A percentile compares a stretch with the other conserved stretches of the same genome.
phyloP scores from a whole-genome alignment of 1,140 invertebrate genomes.

The Antheraea pernyi region DNA sequence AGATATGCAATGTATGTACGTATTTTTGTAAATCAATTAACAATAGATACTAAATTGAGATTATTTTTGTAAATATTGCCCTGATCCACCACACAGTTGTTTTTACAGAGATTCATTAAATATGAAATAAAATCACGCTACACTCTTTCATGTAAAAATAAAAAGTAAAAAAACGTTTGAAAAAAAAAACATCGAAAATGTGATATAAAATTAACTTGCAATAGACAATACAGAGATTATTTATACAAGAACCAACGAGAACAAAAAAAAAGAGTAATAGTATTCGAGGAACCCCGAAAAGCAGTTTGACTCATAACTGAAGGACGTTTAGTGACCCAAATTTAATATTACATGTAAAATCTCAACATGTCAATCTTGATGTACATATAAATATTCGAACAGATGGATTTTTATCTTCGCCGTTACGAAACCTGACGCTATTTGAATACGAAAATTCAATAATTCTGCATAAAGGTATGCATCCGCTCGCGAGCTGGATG shows the following conservation, averaged over 20 bases:
- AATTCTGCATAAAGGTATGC: slow-evolving; percentile 51
- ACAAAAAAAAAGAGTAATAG: background rate
- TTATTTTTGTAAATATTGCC: too few species aligned
- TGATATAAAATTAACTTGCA: too few species aligned
- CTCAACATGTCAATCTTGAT: background rate
- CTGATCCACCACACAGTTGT: too few species aligned
- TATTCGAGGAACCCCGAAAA: background rate
- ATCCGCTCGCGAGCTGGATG: slow-evolving; percentile 38
- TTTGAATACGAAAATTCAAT: slow-evolving; percentile 46
- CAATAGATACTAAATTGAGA: too few species aligned
- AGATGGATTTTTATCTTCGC: slow-evolving; percentile 40
- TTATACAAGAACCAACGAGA: background rate
- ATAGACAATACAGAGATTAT: too few species aligned
- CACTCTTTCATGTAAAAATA: too few species aligned
- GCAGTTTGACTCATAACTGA: background rate
- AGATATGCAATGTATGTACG: too few species aligned
- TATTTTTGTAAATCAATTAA: too few species aligned
- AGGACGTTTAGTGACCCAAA: background rate
- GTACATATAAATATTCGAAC: slow-evolving; percentile 32
- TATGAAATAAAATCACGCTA: too few species aligned
- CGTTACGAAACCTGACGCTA: slow-evolving; percentile 21
- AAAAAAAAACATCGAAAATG: too few species aligned
- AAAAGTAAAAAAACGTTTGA: too few species aligned
- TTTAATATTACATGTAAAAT: slow-evolving; percentile 1
- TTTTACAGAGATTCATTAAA: too few species aligned